Evolutionary conservation across 2,113 vertebrate genomes (phyloP).

Genomic region (Hemibagrus wyckioides): DNA sequence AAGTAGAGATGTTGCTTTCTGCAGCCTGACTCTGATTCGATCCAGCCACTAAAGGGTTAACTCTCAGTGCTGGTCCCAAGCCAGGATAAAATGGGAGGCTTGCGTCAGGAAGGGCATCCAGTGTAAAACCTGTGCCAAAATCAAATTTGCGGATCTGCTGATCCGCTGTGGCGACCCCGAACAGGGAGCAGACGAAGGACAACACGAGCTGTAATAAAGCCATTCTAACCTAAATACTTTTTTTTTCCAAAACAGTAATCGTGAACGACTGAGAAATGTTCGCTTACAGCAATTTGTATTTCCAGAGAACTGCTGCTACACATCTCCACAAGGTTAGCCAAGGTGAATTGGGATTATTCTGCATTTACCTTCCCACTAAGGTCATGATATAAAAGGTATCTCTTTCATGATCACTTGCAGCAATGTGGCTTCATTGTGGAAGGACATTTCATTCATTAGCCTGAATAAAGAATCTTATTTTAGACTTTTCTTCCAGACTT

Average conservation of each 20-base stretch:
- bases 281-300: slow-evolving; percentile 14
- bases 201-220: not conserved
- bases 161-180: too few species aligned
- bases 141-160: too few species aligned
- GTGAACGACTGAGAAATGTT: not conserved
- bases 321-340: slow-evolving; percentile 4
- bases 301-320: slow-evolving; percentile 3
- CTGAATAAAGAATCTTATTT: slow-evolving; percentile 28
- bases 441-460: slow-evolving; percentile 26
- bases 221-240: not conserved
- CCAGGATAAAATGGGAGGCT: too few species aligned
- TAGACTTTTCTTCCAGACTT: slow-evolving; percentile 10
- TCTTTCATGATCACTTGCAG: slow-evolving; percentile 19
- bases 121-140: too few species aligned
- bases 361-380: slow-evolving; percentile 25
- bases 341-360: slow-evolving; percentile 22
- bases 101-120: too few species aligned
- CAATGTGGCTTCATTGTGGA: not conserved
- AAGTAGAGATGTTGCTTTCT: not conserved
- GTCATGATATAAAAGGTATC: slow-evolving; percentile 25
- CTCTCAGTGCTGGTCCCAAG: too few species aligned
- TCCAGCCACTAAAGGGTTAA: too few species aligned
- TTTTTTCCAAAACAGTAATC: not conserved
- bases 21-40: too few species aligned
- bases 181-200: too few species aligned